phyloP scores from a whole-genome alignment of 2,888 invertebrate genomes.

The Hydrotaea diabolus region DNA sequence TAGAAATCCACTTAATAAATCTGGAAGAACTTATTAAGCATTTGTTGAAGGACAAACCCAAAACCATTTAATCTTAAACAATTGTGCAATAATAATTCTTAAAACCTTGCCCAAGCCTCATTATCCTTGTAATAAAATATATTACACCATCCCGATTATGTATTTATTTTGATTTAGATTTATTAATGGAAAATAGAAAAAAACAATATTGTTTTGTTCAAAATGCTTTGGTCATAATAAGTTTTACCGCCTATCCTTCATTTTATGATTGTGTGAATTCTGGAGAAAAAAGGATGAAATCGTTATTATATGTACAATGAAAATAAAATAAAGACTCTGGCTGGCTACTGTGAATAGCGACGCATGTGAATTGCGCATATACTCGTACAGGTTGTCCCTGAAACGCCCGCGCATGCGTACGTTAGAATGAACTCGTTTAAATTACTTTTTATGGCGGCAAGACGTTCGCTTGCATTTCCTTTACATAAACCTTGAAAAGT shows the following conservation, averaged over 20 bases:
- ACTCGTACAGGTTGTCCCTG: neutral
- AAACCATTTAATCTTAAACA: too few species aligned
- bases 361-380: neutral
- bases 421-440: conserved; percentile 24
- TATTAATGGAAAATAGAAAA: neutral
- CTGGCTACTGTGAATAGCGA: neutral
- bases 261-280: conserved; percentile 56
- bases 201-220: neutral
- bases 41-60: too few species aligned
- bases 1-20: too few species aligned
- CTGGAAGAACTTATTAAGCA: too few species aligned
- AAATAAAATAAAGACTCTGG: neutral
- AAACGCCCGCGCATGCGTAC: conserved; percentile 35
- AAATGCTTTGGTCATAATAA: neutral
- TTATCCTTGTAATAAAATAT: conserved; percentile 19
- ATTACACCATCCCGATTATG: conserved; percentile 12
- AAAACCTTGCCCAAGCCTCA: neutral
- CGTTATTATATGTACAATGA: neutral
- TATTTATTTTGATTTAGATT: too few species aligned
- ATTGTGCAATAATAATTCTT: neutral
- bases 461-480: too few species aligned
- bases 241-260: neutral
- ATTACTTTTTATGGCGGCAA: conserved; percentile 33
- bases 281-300: conserved; percentile 11
- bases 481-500: conserved; percentile 61